Base-by-base conservation (phyloP, 37 sponge, comb jelly and placozoan species). In the Geodia barretti region DNA sequence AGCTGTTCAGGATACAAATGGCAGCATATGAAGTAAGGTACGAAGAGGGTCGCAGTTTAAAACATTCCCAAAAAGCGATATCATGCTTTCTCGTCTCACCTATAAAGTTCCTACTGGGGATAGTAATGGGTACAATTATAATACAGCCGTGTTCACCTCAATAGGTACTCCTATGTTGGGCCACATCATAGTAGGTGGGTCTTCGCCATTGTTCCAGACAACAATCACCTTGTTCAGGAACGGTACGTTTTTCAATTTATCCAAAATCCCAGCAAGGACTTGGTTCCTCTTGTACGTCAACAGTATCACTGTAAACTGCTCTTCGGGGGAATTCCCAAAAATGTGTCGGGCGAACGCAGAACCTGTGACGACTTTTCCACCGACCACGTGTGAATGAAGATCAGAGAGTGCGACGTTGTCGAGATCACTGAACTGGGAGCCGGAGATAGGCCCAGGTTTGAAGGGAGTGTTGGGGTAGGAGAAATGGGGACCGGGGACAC, bases 271-370 rank as follows among this genome's bases (percentile, higher is more conserved):
- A 40, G 80, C 25, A 62, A 95, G 75, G n/a, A 92, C 80, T 2
- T 83, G 65, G 20, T 79, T 77, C 29, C 93, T 58, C 72, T 85
- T 35, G 77, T 92, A 94, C 23, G 97, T 94, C 42, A 97, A 74
- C 68, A 94, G 78, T 20, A 97, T 83, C 0, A 92, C 70, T 0
- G 97, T 97, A 84, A 94, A 96, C 69, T 80, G 72, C 68, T 96
- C 97, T 58, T 70, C 68, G 0, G 94, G 97, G 8, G 38, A 64
- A 72, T 96, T 84, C 33, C 97, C 97, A 11, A 90, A 82, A 32
- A 96, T 67, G 29, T 68, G 76, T 43, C 72, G 43, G 43, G 87
- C 73, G 62, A 93, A 93, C 25, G 63, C 62, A 0, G 88, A 83
- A 0, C 97, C 93, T 26, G 87, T 90, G 23, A 92, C 79, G 9